These are phyloP conservation scores for Petrocephalus sullivani DNA, from an alignment of 2,797 vertebrate genomes.

Conservation along the genomic window DNA sequence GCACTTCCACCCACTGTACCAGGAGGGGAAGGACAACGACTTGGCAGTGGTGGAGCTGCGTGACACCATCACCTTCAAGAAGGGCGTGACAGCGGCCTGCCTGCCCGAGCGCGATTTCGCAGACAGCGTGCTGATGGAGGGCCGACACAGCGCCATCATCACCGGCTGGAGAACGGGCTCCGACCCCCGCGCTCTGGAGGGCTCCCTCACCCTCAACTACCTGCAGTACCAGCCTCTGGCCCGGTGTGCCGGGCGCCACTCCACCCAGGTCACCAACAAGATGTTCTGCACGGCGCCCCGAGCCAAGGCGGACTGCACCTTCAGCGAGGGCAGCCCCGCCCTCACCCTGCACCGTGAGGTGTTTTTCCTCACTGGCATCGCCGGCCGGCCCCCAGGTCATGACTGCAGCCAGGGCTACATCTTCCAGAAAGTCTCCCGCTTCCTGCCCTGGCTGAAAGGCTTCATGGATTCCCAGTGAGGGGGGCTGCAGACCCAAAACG, in stretches of 20 bases:
- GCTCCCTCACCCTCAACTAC: conserved; percentile 51
- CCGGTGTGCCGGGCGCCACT: conserved; percentile 47
- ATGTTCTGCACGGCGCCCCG: conserved; percentile 59
- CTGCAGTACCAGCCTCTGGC: conserved; percentile 51
- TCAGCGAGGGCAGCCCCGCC: conserved; percentile 62
- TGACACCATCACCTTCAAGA: conserved; percentile 46
- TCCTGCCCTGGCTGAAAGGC: conserved; percentile 55
- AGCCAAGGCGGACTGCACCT: conserved; percentile 53
- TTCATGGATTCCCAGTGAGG: conserved; percentile 45
- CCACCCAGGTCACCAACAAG: conserved; percentile 58
- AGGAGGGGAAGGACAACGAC: conserved; percentile 52
- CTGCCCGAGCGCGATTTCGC: conserved; percentile 67
- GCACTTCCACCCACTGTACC: conserved; percentile 53
- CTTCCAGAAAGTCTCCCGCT: conserved; percentile 66
- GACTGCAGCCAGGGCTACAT: conserved; percentile 60
- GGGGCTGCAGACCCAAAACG: not conserved
- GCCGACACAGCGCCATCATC: conserved; percentile 41
- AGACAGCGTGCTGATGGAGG: conserved; percentile 53
- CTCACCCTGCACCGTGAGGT: conserved; percentile 59
- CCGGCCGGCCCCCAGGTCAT: conserved; percentile 47
- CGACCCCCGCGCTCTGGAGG: conserved; percentile 28
- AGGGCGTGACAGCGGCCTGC: conserved; percentile 44
- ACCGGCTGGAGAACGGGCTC: conserved; percentile 56
- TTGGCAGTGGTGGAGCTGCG: conserved; percentile 61
- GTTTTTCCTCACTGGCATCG: conserved; percentile 64